Conservation (phyloP, 2,797 vertebrate species). For the Pseudocheirus occidentalis region DNA sequence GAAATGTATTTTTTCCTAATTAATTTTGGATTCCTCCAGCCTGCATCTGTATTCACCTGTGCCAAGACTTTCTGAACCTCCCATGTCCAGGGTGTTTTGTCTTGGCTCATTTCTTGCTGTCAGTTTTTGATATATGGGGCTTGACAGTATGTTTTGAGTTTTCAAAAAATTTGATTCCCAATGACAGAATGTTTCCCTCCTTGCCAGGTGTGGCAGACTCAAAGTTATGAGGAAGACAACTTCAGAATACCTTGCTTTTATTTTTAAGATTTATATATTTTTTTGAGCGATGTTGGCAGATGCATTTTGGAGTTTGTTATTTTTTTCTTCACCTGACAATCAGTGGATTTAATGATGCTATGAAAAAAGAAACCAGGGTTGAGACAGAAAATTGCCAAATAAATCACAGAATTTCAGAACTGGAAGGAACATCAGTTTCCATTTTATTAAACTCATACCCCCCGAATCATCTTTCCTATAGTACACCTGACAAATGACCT, state of each 20-base stretch:
- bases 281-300: conserved; percentile 39
- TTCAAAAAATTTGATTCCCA: conserved; percentile 55
- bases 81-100: conserved; percentile 33
- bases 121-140: conserved; percentile 28
- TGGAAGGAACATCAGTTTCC: background rate
- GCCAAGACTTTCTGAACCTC: conserved; percentile 2
- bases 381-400: conserved; percentile 18
- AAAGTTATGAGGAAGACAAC: conserved; percentile 46
- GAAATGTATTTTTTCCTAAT: conserved; percentile 39
- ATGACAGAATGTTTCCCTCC: conserved; percentile 42
- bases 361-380: conserved; percentile 3
- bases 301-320: conserved; percentile 43
- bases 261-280: conserved; percentile 11
- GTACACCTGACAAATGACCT: background rate
- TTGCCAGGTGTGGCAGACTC: conserved; percentile 26
- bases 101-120: conserved; percentile 31
- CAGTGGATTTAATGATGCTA: conserved; percentile 6
- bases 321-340: conserved; percentile 60
- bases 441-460: background rate
- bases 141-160: conserved; percentile 54
- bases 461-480: background rate
- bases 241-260: conserved; percentile 47
- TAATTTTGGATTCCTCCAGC: conserved; percentile 11
- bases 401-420: background rate
- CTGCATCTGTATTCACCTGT: conserved; percentile 22